Evolutionary conservation across 2,888 invertebrate species (phyloP).

Genomic region (Lacanobia wlatinum): DNA sequence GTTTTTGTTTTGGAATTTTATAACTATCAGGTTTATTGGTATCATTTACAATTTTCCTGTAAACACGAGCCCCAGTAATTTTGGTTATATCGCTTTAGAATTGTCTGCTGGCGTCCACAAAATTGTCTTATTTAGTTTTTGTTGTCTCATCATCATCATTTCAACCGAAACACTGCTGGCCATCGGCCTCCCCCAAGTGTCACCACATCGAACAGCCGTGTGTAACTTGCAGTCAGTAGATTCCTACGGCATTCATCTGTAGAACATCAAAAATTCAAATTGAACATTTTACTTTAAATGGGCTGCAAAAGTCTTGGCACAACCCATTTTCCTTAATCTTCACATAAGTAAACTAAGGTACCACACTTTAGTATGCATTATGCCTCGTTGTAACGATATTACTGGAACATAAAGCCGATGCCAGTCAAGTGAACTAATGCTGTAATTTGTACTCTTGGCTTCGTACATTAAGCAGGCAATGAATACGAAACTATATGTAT

Average conservation of each 20-base stretch:
- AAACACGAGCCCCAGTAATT: too few relatives aligned
- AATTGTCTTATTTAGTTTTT: too few relatives aligned
- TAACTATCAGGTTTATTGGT: background rate
- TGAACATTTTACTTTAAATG: conserved; percentile 20
- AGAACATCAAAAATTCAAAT: conserved; percentile 3
- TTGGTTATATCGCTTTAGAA: too few relatives aligned
- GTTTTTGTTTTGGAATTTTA: background rate
- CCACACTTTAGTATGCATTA: conserved; percentile 54
- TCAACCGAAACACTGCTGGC: too few relatives aligned
- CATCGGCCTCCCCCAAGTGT: too few relatives aligned
- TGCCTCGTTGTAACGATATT: conserved; percentile 46
- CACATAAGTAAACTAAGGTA: conserved; percentile 42
- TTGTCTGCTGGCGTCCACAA: too few relatives aligned
- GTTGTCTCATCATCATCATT: too few relatives aligned
- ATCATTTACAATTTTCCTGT: background rate
- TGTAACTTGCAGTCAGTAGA: too few relatives aligned
- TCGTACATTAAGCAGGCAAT: conserved; percentile 54
- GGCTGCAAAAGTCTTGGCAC: conserved; percentile 26
- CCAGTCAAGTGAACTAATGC: conserved; percentile 42
- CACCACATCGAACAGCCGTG: too few relatives aligned
- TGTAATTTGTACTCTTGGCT: conserved; percentile 53
- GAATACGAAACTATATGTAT: conserved; percentile 46
- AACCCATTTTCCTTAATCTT: conserved; percentile 28
- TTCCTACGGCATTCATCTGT: too few relatives aligned
- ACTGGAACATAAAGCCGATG: conserved; percentile 46